Evolutionary conservation across 2,797 vertebrate genomes (phyloP).

Genomic region (Menidia menidia): DNA sequence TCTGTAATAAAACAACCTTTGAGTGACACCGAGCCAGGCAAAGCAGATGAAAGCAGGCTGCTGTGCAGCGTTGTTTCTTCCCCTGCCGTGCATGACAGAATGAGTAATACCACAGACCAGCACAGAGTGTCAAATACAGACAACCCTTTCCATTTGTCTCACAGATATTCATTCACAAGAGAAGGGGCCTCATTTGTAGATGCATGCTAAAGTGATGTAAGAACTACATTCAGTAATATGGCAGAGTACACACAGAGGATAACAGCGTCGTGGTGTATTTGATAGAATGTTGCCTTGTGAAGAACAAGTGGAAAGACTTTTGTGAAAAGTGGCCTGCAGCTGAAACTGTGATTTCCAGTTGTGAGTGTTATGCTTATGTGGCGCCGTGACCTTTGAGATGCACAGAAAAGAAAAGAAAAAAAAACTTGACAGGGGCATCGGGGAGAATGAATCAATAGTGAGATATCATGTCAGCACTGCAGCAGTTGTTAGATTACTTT

Average conservation of each 20-base stretch:
- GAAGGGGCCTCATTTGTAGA: conserved; percentile 1
- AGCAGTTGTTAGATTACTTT: neutral
- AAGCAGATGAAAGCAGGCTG: neutral
- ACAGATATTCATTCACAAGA: conserved; percentile 24
- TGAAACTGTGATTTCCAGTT: neutral
- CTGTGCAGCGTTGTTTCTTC: neutral
- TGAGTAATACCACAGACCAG: conserved; percentile 11
- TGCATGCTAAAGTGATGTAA: neutral
- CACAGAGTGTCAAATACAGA: neutral
- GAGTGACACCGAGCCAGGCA: conserved; percentile 2
- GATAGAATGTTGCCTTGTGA: neutral
- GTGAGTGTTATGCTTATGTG: neutral
- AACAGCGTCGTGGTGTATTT: neutral
- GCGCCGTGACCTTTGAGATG: neutral
- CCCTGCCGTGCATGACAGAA: conserved; percentile 12
- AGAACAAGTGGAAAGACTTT: neutral
- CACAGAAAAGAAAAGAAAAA: neutral
- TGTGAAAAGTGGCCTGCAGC: neutral
- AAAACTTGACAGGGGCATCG: neutral
- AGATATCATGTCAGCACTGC: conserved; percentile 18
- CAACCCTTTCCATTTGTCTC: conserved; percentile 8
- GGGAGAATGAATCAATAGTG: neutral
- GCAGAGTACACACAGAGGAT: neutral
- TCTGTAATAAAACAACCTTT: conserved; percentile 1
- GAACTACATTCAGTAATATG: neutral